Base-by-base conservation (phyloP, 1,140 invertebrate species). In the Papilio dardanus region DNA sequence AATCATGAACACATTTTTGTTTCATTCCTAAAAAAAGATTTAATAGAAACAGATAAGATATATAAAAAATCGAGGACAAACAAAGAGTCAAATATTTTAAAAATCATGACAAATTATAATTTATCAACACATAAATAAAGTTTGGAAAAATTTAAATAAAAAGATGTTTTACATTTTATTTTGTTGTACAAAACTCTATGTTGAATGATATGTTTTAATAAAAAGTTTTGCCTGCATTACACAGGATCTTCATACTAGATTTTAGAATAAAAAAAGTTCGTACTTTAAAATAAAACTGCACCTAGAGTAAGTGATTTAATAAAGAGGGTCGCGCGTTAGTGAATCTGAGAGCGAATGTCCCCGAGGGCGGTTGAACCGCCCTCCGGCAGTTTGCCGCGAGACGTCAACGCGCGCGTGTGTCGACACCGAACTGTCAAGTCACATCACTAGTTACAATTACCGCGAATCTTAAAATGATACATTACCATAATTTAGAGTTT, bases 321-420 rank as follows among this genome's bases (percentile, higher is more conserved):
- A 74, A 76, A 79, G 77, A 83, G 80, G 80, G 80, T 79, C 76
- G 77, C 65, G 69, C 54, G 24, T 71, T 76, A 67, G 67, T 74
- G 62, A 58, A 76, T 69, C 73, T 28, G 54, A 62, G 21, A 58
- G 54, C 24, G 54, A 80, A 88, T 77, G 82, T 83, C 81, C 87
- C 88, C 81, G 77, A 84, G 87, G 90, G 88, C 85, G 84, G 83
- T 79, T 73, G 77, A 78, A 73, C 87, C 88, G 89, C 89, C 90
- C 90, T 90, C 79, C 90, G 90, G 90, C 90, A 91, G 90, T 91
- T 83, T 74, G 76, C 76, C 73, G 75, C 79, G 82, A 82, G 80
- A 87, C 71, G 85, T 85, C 87, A 85, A 73, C 87, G 84, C 85
- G 88, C 80, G 80, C 83, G 87, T 80, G 75, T 78, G 80, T 81